These are phyloP conservation scores for Orthochromis malagaraziensis DNA, from an alignment of 2,113 vertebrate species.

Conservation along the genomic window DNA sequence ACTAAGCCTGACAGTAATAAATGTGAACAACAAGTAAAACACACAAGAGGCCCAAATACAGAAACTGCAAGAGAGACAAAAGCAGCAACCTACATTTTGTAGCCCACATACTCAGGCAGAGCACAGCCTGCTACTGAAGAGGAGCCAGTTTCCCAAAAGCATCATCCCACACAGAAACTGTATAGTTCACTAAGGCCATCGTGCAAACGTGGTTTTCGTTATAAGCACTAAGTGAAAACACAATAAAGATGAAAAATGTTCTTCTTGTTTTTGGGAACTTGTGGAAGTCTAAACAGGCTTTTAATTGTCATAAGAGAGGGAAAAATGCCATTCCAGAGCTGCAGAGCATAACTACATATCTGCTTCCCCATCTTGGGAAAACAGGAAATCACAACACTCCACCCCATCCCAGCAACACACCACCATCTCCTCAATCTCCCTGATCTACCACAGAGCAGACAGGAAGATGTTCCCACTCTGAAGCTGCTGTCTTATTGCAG, in stretches of 20 bases:
- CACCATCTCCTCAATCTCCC: constrained; percentile 8
- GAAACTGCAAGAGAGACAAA: constrained; percentile 19
- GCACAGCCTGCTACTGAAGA: constrained; percentile 12
- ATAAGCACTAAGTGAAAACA: not conserved
- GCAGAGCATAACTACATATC: constrained; percentile 36
- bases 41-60: not conserved
- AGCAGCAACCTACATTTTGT: not conserved
- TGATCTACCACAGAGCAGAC: not conserved
- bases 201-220: not conserved
- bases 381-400: constrained; percentile 60
- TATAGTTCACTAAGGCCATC: not conserved
- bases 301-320: not conserved
- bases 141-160: constrained; percentile 17
- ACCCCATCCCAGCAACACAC: constrained; percentile 38
- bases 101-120: not conserved
- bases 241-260: not conserved
- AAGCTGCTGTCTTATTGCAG: not conserved
- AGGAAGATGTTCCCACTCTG: not conserved
- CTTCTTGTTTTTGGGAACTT: not conserved
- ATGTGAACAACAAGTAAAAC: not conserved
- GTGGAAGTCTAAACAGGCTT: not conserved
- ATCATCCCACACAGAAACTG: constrained; percentile 13
- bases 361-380: constrained; percentile 44
- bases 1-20: not conserved
- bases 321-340: constrained; percentile 28